These are phyloP conservation scores for Crotalus helleri DNA, from an alignment of 2,113 vertebrate species.

Conservation along the genomic window DNA sequence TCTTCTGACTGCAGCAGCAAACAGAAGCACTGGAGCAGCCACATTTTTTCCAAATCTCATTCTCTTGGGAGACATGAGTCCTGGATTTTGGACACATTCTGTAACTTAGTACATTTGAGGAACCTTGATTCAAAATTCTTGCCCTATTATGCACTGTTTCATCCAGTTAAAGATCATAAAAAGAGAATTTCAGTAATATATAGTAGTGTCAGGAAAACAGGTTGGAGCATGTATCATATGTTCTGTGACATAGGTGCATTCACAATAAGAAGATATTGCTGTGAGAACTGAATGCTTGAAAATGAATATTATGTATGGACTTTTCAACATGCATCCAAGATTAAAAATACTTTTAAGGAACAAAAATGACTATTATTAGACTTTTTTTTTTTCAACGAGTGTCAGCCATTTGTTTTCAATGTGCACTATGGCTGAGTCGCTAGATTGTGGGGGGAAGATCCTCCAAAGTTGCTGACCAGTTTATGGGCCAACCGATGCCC, in stretches of 20 bases:
- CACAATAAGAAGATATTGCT: background rate
- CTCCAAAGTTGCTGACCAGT: background rate
- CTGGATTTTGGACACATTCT: background rate
- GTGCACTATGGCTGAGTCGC: rapidly evolving
- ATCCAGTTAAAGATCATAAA: background rate
- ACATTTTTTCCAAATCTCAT: background rate
- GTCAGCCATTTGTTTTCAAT: background rate
- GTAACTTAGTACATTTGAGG: background rate
- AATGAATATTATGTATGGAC: background rate
- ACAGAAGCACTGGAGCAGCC: background rate
- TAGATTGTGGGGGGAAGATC: background rate
- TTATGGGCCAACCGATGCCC: background rate
- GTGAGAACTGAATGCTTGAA: background rate
- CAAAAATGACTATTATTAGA: background rate
- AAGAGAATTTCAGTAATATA: background rate
- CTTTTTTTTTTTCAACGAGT: background rate
- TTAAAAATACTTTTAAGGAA: background rate
- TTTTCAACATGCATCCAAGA: background rate
- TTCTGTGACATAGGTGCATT: background rate
- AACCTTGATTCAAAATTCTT: background rate
- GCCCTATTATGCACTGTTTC: background rate
- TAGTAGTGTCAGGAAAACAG: background rate
- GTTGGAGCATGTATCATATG: background rate
- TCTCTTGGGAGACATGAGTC: background rate
- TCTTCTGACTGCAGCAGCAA: background rate